phyloP scores from a whole-genome alignment of 2,113 vertebrate genomes.

The Siniperca knerii region DNA sequence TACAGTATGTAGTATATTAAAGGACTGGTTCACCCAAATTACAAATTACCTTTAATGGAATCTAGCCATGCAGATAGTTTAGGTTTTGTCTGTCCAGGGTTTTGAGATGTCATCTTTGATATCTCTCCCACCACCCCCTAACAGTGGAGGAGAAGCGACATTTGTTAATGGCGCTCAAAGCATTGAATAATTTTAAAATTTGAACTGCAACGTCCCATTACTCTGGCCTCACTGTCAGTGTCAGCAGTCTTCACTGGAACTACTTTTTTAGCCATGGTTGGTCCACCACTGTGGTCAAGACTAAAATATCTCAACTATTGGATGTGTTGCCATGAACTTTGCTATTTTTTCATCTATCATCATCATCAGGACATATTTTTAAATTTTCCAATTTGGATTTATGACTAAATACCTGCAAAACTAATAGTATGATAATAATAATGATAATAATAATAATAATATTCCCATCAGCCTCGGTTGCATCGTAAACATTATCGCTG shows the following conservation, averaged over 20 bases:
- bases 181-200: too few relatives aligned
- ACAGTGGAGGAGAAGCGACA: not conserved
- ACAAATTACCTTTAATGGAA: not conserved
- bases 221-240: not conserved
- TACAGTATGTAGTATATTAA: not conserved
- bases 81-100: not conserved
- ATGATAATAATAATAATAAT: too few relatives aligned
- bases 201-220: not conserved
- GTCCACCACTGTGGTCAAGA: not conserved
- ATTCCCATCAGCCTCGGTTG: too few relatives aligned
- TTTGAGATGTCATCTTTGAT: not conserved
- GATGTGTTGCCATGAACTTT: not conserved
- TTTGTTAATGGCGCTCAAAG: too few relatives aligned
- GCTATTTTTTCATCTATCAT: too few relatives aligned
- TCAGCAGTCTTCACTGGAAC: not conserved
- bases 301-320: not conserved
- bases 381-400: too few relatives aligned
- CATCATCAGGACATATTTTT: too few relatives aligned
- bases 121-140: too few relatives aligned
- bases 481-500: not conserved
- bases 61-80: not conserved
- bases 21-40: not conserved
- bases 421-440: too few relatives aligned
- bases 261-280: too few relatives aligned
- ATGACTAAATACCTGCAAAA: too few relatives aligned